Conservation (phyloP, 2,888 invertebrate species). For the Bedellia somnulentella region DNA sequence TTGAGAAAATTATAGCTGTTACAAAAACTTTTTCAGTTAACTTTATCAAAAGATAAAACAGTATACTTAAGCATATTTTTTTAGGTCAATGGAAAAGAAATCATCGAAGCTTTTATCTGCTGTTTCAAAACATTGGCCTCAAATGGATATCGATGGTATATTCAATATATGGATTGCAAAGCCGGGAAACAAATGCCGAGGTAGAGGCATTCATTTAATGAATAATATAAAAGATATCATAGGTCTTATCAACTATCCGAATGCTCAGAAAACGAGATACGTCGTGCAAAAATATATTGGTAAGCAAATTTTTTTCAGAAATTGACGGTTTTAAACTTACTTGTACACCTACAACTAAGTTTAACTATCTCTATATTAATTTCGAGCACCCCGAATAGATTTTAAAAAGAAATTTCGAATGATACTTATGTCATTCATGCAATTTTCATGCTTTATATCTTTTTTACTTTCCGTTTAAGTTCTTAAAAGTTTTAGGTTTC, state of each 20-base stretch:
- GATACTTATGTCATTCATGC: too few relatives aligned
- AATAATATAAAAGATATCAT: constrained; percentile 85
- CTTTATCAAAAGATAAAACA: too few relatives aligned
- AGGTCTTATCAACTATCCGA: constrained; percentile 67
- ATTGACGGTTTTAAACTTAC: background rate
- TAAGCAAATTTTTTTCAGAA: constrained; percentile 30
- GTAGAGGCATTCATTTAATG: constrained; percentile 85
- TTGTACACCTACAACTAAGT: too few relatives aligned
- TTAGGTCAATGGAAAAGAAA: constrained; percentile 49
- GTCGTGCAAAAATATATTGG: constrained; percentile 96
- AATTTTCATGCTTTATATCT: too few relatives aligned
- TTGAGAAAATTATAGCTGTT: too few relatives aligned
- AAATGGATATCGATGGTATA: constrained; percentile 81
- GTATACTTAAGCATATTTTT: too few relatives aligned
- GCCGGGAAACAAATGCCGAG: constrained; percentile 91
- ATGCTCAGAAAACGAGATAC: constrained; percentile 72
- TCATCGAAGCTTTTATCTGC: constrained; percentile 66
- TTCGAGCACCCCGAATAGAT: too few relatives aligned
- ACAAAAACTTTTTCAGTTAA: too few relatives aligned
- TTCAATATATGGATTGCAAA: constrained; percentile 94
- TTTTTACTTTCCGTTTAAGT: too few relatives aligned
- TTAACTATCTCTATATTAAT: too few relatives aligned
- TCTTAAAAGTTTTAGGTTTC: too few relatives aligned
- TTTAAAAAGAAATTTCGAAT: too few relatives aligned
- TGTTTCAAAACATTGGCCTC: constrained; percentile 76